Evolutionary conservation across 2,888 invertebrate genomes (phyloP).

Genomic region (Drosophila robusta): DNA sequence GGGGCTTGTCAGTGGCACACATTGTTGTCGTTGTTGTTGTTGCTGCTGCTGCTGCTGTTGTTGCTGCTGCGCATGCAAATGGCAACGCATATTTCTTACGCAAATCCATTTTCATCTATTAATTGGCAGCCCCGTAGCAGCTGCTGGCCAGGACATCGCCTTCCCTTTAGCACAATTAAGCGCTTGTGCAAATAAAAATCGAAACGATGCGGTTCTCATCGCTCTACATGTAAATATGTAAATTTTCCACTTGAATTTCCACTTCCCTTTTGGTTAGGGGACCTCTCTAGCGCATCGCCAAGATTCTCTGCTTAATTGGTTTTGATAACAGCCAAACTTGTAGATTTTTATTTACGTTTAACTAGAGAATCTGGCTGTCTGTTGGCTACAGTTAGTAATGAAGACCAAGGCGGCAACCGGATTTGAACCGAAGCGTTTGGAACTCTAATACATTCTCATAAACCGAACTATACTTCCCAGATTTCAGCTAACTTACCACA

Average conservation of each 20-base stretch:
- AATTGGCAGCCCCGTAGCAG: constrained; percentile 71
- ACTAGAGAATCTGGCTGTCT: background rate
- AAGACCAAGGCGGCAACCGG: no score
- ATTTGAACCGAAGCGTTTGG: no score
- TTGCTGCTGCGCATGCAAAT: constrained; percentile 64
- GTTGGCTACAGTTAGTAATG: no score
- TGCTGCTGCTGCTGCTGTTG: constrained; percentile 16
- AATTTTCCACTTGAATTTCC: constrained; percentile 20
- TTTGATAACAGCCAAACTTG: background rate
- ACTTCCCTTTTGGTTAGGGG: constrained; percentile 11
- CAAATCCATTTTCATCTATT: constrained; percentile 80
- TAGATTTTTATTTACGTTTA: background rate
- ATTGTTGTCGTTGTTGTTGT: constrained; percentile 31
- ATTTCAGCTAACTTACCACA: no score
- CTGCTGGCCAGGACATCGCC: constrained; percentile 48
- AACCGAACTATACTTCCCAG: no score
- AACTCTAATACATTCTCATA: no score
- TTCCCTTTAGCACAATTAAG: constrained; percentile 71
- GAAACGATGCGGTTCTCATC: constrained; percentile 41
- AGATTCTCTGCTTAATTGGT: constrained; percentile 13
- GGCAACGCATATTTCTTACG: constrained; percentile 74
- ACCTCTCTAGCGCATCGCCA: constrained; percentile 3
- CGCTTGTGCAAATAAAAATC: constrained; percentile 75
- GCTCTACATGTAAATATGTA: constrained; percentile 33
- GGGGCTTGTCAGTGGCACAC: constrained; percentile 61